phyloP scores from a whole-genome alignment of 1,140 invertebrate genomes.

The Pentalonia nigronervosa region DNA sequence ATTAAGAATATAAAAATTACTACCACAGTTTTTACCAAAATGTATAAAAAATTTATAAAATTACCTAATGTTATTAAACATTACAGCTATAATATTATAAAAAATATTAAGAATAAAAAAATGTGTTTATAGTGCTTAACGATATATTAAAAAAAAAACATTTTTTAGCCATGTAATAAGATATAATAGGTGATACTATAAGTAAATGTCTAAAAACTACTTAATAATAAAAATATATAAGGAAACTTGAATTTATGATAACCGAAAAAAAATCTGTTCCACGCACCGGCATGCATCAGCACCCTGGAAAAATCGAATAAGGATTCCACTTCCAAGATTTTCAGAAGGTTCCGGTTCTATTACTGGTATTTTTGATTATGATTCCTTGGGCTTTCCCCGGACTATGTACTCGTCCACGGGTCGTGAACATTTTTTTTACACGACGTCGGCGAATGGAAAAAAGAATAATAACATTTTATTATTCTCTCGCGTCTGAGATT shows the following conservation, averaged over 20 bases:
- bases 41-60: no score
- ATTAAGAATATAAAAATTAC: no score
- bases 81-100: no score
- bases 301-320: neutral
- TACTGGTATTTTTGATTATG: neutral
- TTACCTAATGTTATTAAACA: no score
- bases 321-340: neutral
- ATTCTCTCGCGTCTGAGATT: neutral
- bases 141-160: no score
- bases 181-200: neutral
- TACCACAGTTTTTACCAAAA: no score
- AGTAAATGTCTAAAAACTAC: neutral
- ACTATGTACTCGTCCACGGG: neutral
- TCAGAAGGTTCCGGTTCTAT: neutral
- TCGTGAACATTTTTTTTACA: conserved; percentile 13
- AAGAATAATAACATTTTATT: neutral
- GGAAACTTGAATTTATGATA: neutral
- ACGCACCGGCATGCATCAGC: neutral
- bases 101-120: no score
- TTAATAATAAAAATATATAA: neutral
- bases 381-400: neutral
- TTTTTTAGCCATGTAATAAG: neutral
- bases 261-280: neutral
- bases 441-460: neutral
- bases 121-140: no score